A percentile compares a stretch with the other conserved stretches of the same genome.
phyloP scores from a whole-genome alignment of 2,113 vertebrate species.

The Chloropsis cyanopogon region DNA sequence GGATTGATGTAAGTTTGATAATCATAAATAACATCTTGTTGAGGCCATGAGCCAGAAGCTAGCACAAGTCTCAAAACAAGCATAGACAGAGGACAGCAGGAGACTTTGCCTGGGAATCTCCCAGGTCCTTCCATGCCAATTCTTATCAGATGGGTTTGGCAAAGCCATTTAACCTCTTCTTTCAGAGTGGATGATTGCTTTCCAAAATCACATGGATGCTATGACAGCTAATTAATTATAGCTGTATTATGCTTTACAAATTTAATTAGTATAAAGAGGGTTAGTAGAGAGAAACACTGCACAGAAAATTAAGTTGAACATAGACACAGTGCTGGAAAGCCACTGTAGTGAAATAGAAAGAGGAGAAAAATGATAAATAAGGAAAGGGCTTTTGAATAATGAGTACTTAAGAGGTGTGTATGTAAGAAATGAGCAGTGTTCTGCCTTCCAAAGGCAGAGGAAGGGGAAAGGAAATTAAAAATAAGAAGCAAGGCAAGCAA shows the following conservation, averaged over 20 bases:
- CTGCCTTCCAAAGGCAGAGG: not conserved
- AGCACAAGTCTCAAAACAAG: not conserved
- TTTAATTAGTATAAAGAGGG: not conserved
- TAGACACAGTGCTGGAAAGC: not conserved
- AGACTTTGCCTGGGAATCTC: not conserved
- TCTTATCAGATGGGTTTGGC: not conserved
- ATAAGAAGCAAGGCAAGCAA: not conserved
- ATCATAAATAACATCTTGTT: not conserved
- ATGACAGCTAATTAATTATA: slow-evolving; percentile 33
- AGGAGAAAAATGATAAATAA: not conserved
- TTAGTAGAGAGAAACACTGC: not conserved
- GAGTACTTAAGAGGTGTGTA: not conserved
- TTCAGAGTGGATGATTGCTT: not conserved
- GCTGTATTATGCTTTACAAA: not conserved
- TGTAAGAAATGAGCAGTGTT: not conserved
- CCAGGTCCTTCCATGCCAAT: not conserved
- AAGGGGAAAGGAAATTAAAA: slow-evolving; percentile 35
- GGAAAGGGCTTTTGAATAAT: not conserved
- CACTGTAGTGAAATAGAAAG: not conserved
- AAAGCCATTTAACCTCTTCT: not conserved
- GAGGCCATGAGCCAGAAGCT: not conserved
- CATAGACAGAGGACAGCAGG: not conserved
- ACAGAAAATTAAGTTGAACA: not conserved
- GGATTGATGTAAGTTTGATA: not conserved
- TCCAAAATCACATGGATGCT: not conserved